Conservation (phyloP, 2,797 vertebrate genomes). For the Rhabdophis nuchalis region DNA sequence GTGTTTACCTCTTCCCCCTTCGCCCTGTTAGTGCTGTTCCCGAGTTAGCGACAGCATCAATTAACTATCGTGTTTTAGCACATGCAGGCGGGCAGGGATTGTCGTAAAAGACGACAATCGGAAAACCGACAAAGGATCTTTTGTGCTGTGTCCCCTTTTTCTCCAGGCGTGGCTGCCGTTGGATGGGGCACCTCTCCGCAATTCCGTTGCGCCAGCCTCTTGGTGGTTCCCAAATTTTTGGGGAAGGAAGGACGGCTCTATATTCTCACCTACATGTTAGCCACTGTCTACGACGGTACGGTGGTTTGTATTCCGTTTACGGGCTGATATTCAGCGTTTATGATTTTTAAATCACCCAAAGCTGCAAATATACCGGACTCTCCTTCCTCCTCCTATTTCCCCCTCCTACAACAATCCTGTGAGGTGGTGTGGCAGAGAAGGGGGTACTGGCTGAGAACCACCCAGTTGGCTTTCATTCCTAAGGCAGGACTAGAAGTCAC, state of each 20-base stretch:
- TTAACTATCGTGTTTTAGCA: background rate
- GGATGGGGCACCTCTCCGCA: slow-evolving; percentile 75
- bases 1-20: background rate
- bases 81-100: background rate
- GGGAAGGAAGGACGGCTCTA: slow-evolving; percentile 81
- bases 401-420: background rate
- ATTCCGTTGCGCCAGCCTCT: slow-evolving; percentile 79
- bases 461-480: no score
- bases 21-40: background rate
- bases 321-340: fast-evolving
- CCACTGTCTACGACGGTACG: slow-evolving; percentile 75
- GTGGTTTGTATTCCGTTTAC: fast-evolving
- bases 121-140: no score
- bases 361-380: no score
- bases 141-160: background rate
- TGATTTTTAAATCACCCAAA: background rate
- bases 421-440: no score
- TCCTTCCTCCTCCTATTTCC: background rate
- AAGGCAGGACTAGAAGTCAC: background rate
- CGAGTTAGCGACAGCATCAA: no score
- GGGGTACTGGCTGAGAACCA: no score
- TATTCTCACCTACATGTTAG: slow-evolving; percentile 73
- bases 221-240: slow-evolving; percentile 80
- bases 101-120: background rate
- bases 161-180: slow-evolving; percentile 72